Conservation (phyloP, 2,113 vertebrate species). For the Rattus rattus region DNA sequence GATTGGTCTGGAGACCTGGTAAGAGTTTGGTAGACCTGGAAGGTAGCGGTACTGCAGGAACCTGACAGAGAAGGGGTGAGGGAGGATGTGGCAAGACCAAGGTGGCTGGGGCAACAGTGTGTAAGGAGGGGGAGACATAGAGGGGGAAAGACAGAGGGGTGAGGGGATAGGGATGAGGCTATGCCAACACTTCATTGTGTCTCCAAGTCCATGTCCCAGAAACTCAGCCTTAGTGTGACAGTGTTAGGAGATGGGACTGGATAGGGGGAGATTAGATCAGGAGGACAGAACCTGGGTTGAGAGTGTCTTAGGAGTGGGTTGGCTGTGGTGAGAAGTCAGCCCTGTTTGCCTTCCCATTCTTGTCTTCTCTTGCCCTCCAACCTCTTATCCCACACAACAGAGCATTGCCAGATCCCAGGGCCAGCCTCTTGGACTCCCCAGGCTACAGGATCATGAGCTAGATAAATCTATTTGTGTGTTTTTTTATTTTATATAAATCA, state of each 20-base stretch:
- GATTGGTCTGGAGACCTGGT: not conserved
- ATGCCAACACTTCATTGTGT: not conserved
- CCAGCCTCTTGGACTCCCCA: not conserved
- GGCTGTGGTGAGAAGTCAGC: not conserved
- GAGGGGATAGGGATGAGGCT: not conserved
- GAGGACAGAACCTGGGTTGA: not conserved
- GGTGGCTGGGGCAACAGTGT: not conserved
- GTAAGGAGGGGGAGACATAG: not conserved
- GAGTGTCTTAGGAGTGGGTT: not conserved
- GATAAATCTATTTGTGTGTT: not conserved
- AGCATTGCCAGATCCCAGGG: not conserved
- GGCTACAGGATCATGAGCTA: not conserved
- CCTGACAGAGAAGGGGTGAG: not conserved
- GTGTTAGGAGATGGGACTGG: not conserved
- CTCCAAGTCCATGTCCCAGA: not conserved
- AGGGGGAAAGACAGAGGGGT: not conserved
- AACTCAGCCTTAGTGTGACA: not conserved
- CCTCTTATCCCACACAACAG: not conserved
- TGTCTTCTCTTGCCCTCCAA: not conserved
- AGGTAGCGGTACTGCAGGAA: not conserved
- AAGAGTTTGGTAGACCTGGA: not conserved
- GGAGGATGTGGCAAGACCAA: not conserved
- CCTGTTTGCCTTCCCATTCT: not conserved
- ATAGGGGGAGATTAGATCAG: not conserved
- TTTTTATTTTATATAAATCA: not conserved